Percentiles rank a stretch among this genome's conserved stretches.
Conservation (phyloP, 1,140 invertebrate genomes). For the Leptinotarsa defecta region DNA sequence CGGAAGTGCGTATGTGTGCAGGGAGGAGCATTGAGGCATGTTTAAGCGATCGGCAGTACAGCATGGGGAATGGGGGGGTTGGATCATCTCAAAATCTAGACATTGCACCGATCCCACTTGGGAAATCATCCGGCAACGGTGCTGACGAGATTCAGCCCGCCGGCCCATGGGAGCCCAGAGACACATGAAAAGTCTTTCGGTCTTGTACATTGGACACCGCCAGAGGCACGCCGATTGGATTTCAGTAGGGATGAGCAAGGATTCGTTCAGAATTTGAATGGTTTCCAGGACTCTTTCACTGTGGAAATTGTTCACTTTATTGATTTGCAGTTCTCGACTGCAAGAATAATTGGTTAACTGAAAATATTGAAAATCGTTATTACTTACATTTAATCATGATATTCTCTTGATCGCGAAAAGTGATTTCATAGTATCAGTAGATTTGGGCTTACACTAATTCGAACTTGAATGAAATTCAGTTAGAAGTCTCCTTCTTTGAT, state of each 20-base stretch:
- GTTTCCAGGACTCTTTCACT: no score
- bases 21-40: constrained; percentile 1
- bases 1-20: constrained; percentile 13
- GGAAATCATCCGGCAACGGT: constrained; percentile 20
- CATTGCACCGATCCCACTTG: constrained; percentile 22
- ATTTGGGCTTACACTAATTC: no score
- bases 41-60: constrained; percentile 13
- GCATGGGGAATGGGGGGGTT: not conserved
- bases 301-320: no score
- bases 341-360: no score
- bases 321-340: no score
- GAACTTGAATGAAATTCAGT: no score
- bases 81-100: not conserved
- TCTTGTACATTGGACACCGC: constrained; percentile 11
- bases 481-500: no score
- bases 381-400: no score
- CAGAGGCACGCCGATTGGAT: not conserved
- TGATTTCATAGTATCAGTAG: no score
- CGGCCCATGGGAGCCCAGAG: constrained; percentile 15
- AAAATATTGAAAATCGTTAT: no score
- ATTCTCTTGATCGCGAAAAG: no score
- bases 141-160: constrained; percentile 20
- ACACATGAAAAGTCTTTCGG: constrained; percentile 18
- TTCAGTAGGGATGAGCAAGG: not conserved
- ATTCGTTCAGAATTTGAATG: no score